These are phyloP conservation scores for Drosophila affinis DNA, from an alignment of 2,888 invertebrate genomes.

Conservation along the genomic window DNA sequence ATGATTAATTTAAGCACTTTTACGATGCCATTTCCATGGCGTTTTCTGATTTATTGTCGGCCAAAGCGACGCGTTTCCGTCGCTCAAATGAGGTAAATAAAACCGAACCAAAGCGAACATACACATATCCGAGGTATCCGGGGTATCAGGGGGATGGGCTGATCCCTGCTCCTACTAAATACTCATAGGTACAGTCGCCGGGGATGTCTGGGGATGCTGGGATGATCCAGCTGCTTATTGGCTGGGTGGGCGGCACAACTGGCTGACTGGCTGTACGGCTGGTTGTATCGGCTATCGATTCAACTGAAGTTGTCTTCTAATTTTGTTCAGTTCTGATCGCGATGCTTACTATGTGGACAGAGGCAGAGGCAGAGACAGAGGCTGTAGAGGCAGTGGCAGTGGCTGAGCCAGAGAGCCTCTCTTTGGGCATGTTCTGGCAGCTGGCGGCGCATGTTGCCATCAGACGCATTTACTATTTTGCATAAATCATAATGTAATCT, in stretches of 20 bases:
- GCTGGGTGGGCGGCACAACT: conserved; percentile 5
- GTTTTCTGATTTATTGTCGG: conserved; percentile 82
- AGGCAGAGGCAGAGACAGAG: conserved; percentile 1
- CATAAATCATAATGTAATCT: conserved; percentile 84
- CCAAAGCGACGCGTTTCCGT: conserved; percentile 67
- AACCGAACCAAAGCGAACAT: conserved; percentile 13
- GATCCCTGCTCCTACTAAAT: conserved; percentile 14
- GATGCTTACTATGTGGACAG: conserved; percentile 18
- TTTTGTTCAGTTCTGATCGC: conserved; percentile 9
- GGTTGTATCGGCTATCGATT: conserved; percentile 1
- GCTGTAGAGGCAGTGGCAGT: conserved; percentile 11
- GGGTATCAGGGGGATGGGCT: too few species aligned
- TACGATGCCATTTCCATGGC: conserved; percentile 82
- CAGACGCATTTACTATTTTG: conserved; percentile 82
- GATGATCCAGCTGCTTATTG: conserved; percentile 6
- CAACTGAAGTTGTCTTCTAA: conserved; percentile 27
- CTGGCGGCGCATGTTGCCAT: conserved; percentile 82
- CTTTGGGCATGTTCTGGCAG: conserved; percentile 43
- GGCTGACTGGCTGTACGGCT: neutral
- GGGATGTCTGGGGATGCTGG: neutral
- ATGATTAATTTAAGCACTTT: conserved; percentile 84
- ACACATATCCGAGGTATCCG: too few species aligned
- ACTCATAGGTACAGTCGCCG: conserved; percentile 5
- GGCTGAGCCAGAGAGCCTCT: conserved; percentile 1
- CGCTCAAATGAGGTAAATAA: conserved; percentile 36